Evolutionary conservation across 1,140 invertebrate genomes (phyloP), one percentile per base, ranked within the genome.

Genomic region (Phocides pigmalion): DNA sequence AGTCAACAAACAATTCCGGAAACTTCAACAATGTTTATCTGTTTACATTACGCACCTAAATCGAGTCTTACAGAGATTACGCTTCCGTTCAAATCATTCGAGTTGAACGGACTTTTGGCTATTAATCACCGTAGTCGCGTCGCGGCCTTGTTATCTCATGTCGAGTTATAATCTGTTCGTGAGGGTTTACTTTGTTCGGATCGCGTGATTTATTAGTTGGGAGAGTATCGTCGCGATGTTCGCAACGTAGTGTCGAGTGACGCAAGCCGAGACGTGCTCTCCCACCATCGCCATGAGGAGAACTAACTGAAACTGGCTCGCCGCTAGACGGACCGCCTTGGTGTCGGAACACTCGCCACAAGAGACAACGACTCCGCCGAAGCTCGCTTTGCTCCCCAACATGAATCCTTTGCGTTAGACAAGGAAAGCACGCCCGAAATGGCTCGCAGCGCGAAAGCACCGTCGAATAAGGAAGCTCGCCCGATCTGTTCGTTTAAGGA

Each of bases 21-120:
- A 82, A 87, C 79, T 83, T 74, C 66, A 80, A 81, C 81, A 82
- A 82, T 85, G 79, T 82, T 83, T 75, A 79, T 79, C 72, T 90
- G 76, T 88, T 90, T 87, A 89, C 84, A 84, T 84, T 81, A 80
- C 82, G 69, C 73, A 78, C 70, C 82, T 79, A 83, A 87, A 82
- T 74, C 74, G 75, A 79, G 77, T 78, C 76, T 76, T 70, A 64
- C 59, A 65, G 68, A 81, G 82, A 85, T 84, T 80, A 84, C 68
- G 76, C 66, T 81, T 79, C 82, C 72, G 78, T 73, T 74, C 63
- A 51, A 72, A 76, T 82, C 69, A 72, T 79, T 75, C 64, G 68
- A 87, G 73, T 81, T 71, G 73, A 85, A 84, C 72, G 73, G 70
- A 83, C 75, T 82, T 74, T 71, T 63, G 68, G 75, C 77, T 75